Evolutionary conservation across 2,113 vertebrate genomes (phyloP).

Genomic region (Helogale parvula): DNA sequence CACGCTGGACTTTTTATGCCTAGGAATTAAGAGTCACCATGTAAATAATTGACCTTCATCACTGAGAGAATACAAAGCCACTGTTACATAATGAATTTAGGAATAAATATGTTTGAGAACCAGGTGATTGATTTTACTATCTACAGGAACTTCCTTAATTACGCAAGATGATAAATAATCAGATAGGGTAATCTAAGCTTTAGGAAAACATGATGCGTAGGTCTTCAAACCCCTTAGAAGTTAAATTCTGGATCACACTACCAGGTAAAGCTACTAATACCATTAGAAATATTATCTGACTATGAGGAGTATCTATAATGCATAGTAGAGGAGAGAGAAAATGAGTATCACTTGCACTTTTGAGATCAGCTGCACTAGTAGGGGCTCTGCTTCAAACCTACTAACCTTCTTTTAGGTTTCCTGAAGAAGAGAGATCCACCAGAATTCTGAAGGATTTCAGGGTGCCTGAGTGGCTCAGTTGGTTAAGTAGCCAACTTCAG

Average conservation of each 20-base stretch:
- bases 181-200: not conserved
- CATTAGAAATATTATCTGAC: not conserved
- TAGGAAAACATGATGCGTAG: not conserved
- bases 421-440: accelerated
- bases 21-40: not conserved
- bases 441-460: not conserved
- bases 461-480: too few species aligned
- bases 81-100: not conserved
- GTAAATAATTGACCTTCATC: not conserved
- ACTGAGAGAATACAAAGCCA: not conserved
- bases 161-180: not conserved
- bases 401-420: not conserved
- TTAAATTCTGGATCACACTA: not conserved
- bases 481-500: accelerated
- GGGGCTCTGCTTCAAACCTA: not conserved
- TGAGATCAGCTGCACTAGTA: not conserved
- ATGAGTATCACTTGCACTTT: not conserved
- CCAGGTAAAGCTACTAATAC: not conserved
- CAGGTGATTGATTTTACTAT: not conserved
- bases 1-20: not conserved
- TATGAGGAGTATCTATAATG: not conserved
- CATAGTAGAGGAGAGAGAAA: not conserved
- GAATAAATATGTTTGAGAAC: not conserved
- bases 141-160: not conserved
- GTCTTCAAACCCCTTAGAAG: not conserved